Conservation (phyloP, 1,140 invertebrate genomes). For the Propsilocerus akamusi region DNA sequence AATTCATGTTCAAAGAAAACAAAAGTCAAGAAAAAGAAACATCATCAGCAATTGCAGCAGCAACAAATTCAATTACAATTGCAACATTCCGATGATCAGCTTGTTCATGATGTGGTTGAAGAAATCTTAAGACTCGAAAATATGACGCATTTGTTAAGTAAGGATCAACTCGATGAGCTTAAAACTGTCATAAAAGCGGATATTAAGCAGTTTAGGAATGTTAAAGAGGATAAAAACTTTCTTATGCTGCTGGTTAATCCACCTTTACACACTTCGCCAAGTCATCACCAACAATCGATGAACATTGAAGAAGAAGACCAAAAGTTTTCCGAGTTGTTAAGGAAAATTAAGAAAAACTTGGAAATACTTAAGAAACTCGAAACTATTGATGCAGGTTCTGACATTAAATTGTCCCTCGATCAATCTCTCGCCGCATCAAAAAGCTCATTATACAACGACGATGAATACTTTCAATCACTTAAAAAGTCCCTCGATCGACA, state of each 20-base stretch:
- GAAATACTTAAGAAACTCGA: conserved; percentile 20
- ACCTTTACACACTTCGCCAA: neutral
- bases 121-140: conserved; percentile 22
- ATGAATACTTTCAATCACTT: conserved; percentile 21
- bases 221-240: conserved; percentile 19
- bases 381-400: conserved; percentile 11
- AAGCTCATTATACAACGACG: conserved; percentile 15
- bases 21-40: conserved; percentile 8
- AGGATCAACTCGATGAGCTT: conserved; percentile 13
- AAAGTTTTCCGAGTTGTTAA: conserved; percentile 16
- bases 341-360: conserved; percentile 20
- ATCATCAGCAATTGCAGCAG: conserved; percentile 8
- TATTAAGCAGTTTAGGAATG: conserved; percentile 16
- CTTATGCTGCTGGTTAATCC: conserved; percentile 19
- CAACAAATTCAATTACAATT: conserved; percentile 13
- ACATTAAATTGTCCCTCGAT: neutral
- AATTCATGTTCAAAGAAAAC: conserved; percentile 23
- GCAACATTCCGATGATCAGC: conserved; percentile 7
- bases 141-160: conserved; percentile 11
- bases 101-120: conserved; percentile 14
- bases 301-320: neutral
- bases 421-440: neutral
- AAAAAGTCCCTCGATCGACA: conserved; percentile 19
- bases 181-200: conserved; percentile 14
- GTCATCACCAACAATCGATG: conserved; percentile 6